Conservation (phyloP, 2,113 vertebrate species). For the Rattus rattus region DNA sequence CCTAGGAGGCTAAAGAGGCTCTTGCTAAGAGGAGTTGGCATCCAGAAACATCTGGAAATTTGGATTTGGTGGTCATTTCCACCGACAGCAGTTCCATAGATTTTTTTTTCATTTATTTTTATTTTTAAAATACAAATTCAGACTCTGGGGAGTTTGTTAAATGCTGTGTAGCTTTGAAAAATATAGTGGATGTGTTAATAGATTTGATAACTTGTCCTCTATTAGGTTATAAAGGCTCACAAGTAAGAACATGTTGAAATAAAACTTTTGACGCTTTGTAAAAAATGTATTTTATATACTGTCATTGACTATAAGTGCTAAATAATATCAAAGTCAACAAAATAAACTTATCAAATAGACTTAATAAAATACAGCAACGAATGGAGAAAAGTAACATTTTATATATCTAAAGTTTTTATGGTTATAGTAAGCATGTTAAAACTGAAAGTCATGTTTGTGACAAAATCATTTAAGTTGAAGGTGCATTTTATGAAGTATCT, state of each 20-base stretch:
- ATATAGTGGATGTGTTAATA: neutral
- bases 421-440: neutral
- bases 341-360: neutral
- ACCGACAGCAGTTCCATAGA: neutral
- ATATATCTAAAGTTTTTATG: neutral
- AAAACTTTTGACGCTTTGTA: neutral
- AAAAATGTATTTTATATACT: neutral
- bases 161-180: neutral
- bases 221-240: neutral
- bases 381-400: neutral
- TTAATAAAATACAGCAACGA: neutral
- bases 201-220: neutral
- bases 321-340: neutral
- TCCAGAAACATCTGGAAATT: slow-evolving; percentile 7
- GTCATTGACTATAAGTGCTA: neutral
- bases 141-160: neutral
- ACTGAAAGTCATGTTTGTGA: neutral
- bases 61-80: neutral
- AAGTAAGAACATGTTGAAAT: neutral
- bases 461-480: neutral
- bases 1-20: neutral
- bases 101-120: neutral
- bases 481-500: neutral
- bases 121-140: neutral
- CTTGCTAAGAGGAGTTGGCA: neutral